Evolutionary conservation across 1,140 invertebrate species (phyloP).

Genomic region (Zophobas atratus): DNA sequence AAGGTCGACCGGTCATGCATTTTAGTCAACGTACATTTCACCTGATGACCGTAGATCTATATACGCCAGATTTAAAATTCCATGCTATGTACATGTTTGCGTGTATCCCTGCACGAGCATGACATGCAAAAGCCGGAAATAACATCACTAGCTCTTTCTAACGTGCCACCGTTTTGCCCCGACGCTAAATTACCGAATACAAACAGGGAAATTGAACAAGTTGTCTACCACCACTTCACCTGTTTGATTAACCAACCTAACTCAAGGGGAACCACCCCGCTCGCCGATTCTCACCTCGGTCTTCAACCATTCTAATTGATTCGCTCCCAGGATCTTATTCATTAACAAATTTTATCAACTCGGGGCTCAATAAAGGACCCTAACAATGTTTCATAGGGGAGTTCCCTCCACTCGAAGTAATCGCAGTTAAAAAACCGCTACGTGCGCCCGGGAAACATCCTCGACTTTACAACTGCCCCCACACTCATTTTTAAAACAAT

Average conservation of each 20-base stretch:
- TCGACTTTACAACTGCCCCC: no score
- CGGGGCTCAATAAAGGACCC: neutral
- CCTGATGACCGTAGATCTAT: constrained; percentile 38
- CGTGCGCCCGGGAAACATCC: no score
- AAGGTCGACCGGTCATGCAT: constrained; percentile 42
- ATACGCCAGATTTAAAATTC: constrained; percentile 39
- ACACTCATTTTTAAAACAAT: no score
- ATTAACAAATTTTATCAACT: constrained; percentile 43
- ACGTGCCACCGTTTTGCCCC: constrained; percentile 35
- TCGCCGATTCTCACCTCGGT: constrained; percentile 36
- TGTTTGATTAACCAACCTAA: constrained; percentile 43
- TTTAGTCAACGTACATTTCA: constrained; percentile 35
- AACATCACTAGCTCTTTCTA: constrained; percentile 40
- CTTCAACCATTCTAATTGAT: constrained; percentile 39
- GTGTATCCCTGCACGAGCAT: constrained; percentile 36
- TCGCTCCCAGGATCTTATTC: constrained; percentile 31
- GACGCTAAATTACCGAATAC: constrained; percentile 39
- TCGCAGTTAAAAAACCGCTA: no score
- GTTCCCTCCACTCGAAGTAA: no score
- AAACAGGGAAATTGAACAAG: constrained; percentile 43
- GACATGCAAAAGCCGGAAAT: constrained; percentile 41
- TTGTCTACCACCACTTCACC: constrained; percentile 42
- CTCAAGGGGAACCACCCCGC: constrained; percentile 34
- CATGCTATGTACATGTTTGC: constrained; percentile 22
- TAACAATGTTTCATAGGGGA: constrained; percentile 1